These are phyloP conservation scores for Helicorthomorpha holstii DNA, from an alignment of 1,140 invertebrate species.

Conservation along the genomic window DNA sequence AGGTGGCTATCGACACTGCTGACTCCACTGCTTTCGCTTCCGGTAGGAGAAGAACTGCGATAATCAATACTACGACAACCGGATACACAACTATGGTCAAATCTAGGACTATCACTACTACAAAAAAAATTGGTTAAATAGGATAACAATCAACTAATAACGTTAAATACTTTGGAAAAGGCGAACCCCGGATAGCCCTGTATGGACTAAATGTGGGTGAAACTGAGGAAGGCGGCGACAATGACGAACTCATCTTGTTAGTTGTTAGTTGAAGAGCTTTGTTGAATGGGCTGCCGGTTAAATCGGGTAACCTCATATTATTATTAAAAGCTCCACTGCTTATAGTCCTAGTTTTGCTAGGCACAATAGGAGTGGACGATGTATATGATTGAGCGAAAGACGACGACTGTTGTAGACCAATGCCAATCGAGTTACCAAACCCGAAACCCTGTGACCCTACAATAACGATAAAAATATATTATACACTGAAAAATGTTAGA, in stretches of 20 bases:
- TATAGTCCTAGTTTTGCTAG: slow-evolving; percentile 1
- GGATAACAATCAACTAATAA: no score
- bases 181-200: slow-evolving; percentile 8
- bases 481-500: neutral
- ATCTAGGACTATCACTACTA: no score
- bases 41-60: slow-evolving; percentile 38
- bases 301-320: neutral
- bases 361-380: slow-evolving; percentile 29
- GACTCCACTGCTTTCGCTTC: slow-evolving; percentile 40
- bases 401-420: neutral
- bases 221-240: slow-evolving; percentile 12
- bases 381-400: slow-evolving; percentile 13
- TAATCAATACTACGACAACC: slow-evolving; percentile 26
- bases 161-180: slow-evolving; percentile 6
- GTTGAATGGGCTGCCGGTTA: neutral
- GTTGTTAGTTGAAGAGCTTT: neutral
- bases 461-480: neutral
- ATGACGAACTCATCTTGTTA: slow-evolving; percentile 1
- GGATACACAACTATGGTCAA: no score
- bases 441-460: neutral
- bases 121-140: no score
- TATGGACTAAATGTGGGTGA: slow-evolving; percentile 3
- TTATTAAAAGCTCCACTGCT: neutral
- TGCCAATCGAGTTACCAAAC: neutral
- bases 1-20: slow-evolving; percentile 40